Evolutionary conservation across 1,140 invertebrate species (phyloP).

Genomic region (Asbolus verrucosus): DNA sequence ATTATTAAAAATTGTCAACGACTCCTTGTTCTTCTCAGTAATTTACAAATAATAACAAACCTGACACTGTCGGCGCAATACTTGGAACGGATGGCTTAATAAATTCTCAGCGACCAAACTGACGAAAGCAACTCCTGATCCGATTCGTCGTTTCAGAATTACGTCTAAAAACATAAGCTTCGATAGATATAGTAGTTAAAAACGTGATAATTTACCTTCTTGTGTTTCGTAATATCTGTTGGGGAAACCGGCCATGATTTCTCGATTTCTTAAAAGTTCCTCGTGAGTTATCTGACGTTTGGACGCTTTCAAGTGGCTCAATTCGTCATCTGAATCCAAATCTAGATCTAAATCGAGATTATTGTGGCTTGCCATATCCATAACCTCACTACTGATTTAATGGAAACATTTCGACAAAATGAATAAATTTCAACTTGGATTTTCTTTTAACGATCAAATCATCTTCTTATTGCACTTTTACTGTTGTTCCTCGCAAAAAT

Average conservation of each 20-base stretch:
- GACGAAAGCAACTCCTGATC: constrained; percentile 76
- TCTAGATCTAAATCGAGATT: constrained; percentile 27
- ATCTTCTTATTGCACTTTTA: too few species aligned
- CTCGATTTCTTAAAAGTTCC: constrained; percentile 41
- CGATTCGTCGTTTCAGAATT: constrained; percentile 51
- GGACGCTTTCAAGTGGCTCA: constrained; percentile 46
- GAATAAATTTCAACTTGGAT: too few species aligned
- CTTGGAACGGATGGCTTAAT: constrained; percentile 93
- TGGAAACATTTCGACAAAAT: neutral
- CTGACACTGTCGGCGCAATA: constrained; percentile 93
- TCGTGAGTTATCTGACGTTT: constrained; percentile 48
- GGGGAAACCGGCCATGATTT: constrained; percentile 43
- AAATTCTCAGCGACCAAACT: constrained; percentile 89
- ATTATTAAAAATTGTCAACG: too few species aligned
- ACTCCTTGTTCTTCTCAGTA: too few species aligned
- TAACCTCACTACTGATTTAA: constrained; percentile 19
- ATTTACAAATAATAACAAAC: too few species aligned
- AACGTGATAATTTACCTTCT: constrained; percentile 46
- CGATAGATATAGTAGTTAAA: too few species aligned
- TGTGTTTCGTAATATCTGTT: constrained; percentile 41
- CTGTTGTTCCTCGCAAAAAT: neutral
- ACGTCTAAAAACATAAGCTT: constrained; percentile 53
- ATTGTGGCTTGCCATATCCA: constrained; percentile 18
- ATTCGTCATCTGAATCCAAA: constrained; percentile 44
- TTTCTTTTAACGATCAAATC: too few species aligned